Base-by-base conservation (phyloP, 2,113 vertebrate genomes). In the Apaloderma vittatum region DNA sequence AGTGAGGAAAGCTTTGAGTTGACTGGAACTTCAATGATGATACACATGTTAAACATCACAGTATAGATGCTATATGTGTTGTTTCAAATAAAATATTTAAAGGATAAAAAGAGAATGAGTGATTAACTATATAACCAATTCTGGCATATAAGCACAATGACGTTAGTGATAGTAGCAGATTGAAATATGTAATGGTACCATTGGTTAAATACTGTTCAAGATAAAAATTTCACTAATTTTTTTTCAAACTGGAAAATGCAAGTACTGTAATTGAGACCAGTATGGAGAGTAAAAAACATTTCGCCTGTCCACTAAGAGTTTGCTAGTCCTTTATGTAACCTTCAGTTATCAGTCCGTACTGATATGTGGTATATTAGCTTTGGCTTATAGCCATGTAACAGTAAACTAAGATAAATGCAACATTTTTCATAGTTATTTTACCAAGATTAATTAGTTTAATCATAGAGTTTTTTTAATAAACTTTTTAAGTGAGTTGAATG, bases 281-380 rank as follows among this genome's bases (percentile, higher is more conserved):
- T 57, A 54, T 8, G 29, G 73, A 49, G 46, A 65, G 6, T 66
- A 58, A 68, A 86, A 88, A 48, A 5, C 1, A 1, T 58, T 94
- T 91, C 32, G 76, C 20, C 16, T 86, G 36, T 67, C 20, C 18
- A 11, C 24, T 14, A 17, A 76, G 29, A 79, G 27, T 1, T 58
- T 73, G 17, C 62, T 66, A 88, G 80, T 91, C 80, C 61, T 96
- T 87, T 65, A 32, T 30, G 30, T 93, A 75, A 75, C 80, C 68
- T 94, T 89, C 68, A 52, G 23, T 89, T 85, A 81, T 65, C 45
- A 61, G 49, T 68, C 45, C 36, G 6, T 91, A 36, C 80, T 87
- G 61, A 30, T 77, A 48, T 8, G 36, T 77, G 46, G 27, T 67
- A 0, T 88, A 67, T 93, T 88, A 95, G 61, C 71, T 84, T 89